Evolutionary conservation across 2,797 vertebrate genomes (phyloP).

Genomic region (Cossypha polioptera): DNA sequence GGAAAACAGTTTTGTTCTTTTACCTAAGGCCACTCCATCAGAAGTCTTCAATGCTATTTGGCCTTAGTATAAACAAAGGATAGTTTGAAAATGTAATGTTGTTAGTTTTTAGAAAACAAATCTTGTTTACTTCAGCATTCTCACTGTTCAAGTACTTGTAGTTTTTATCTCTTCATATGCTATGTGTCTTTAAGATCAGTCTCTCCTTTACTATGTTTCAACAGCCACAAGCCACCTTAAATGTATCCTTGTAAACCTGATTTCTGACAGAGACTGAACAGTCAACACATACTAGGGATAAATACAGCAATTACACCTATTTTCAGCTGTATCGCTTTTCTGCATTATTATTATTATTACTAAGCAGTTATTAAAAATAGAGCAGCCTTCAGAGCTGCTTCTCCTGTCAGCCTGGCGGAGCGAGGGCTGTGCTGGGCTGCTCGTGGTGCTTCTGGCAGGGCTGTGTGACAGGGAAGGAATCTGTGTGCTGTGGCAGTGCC

Average conservation of each 20-base stretch:
- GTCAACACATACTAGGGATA: background rate
- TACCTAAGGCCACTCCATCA: background rate
- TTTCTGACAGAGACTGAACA: slow-evolving; percentile 6
- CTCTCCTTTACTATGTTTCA: background rate
- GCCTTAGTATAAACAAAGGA: background rate
- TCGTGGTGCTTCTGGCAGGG: rapidly evolving
- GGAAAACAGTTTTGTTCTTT: slow-evolving; percentile 2
- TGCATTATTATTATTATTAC: slow-evolving; percentile 17
- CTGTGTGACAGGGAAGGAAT: too few species aligned
- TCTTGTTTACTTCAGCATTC: background rate
- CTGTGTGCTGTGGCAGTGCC: too few species aligned
- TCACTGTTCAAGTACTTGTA: background rate
- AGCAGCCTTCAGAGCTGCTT: background rate
- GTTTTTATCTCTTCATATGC: background rate
- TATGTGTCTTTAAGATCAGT: background rate
- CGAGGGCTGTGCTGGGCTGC: rapidly evolving
- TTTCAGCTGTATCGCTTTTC: slow-evolving; percentile 12
- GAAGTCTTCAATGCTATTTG: background rate
- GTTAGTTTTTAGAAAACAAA: background rate
- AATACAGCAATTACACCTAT: slow-evolving; percentile 43
- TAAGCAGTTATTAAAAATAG: slow-evolving; percentile 35
- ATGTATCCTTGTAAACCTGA: background rate
- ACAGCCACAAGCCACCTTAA: slow-evolving; percentile 31
- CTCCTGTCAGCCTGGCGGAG: background rate
- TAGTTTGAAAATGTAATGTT: background rate